Evolutionary conservation across 2,888 invertebrate species (phyloP), one percentile per base, ranked within the genome.

Genomic region (Drosophila acutilabella): DNA sequence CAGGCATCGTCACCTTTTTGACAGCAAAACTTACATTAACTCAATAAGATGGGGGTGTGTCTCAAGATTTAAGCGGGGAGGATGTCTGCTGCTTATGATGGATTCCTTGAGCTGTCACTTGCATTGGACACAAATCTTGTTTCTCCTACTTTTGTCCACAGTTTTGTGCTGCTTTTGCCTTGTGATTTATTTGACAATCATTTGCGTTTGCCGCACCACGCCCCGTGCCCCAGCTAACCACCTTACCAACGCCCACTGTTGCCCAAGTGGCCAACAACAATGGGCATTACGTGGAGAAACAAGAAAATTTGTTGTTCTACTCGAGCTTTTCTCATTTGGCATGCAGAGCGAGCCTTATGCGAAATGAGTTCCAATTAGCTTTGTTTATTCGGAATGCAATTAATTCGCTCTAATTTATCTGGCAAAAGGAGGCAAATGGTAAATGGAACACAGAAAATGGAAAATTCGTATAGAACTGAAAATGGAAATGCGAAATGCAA

Each of bases 151-250:
- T 36, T 41, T 42, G 42, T 56, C 57, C 16, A 52, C 48, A 20
- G 57, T 54, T 58, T 45, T 33, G 41, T 58, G 62, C 61, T 61
- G 56, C 8, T 67, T 83, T 78, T 71, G 41, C 67, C 58, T 70
- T 72, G 70, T 85, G 85, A 85, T 85, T 85, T 85, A 85, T 85
- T 85, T 85, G 89, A 86, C 85, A 88, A 85, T 85, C 85, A 88
- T 85, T 85, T 85, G 87, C 74, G 71, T 54, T 30, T 26, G 72
- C 66, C 44, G 11, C 38, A 4, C 65, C 26, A 36, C 45, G 33
- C 36, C 26, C 41, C 16, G 11, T n/a, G 2, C 26, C 41, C 16
- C 13, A 14, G 3, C 8, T 30, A 18, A 11, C n/a, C 16, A 11
- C 20, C 30, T 7, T 23, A n/a, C 53, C 51, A 36, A 4, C 16